Conservation (phyloP, 2,888 invertebrate species). For the Druceiella hillmani region DNA sequence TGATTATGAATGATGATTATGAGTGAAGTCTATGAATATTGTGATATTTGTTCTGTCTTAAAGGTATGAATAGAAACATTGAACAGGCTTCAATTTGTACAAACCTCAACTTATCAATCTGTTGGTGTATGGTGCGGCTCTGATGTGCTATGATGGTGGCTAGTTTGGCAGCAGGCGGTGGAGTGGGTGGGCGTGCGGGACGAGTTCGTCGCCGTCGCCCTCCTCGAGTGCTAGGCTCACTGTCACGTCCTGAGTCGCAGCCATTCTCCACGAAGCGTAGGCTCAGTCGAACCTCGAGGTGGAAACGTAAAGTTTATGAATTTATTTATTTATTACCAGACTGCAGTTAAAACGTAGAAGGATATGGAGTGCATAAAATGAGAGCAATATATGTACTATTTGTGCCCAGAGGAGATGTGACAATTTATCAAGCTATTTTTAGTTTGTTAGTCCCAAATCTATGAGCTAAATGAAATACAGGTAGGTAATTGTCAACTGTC, state of each 20-base stretch:
- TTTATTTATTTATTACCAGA: too few relatives aligned
- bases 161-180: slow-evolving; percentile 37
- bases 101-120: slow-evolving; percentile 45
- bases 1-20: too few relatives aligned
- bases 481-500: too few relatives aligned
- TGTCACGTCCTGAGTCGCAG: slow-evolving; percentile 48
- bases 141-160: slow-evolving; percentile 47
- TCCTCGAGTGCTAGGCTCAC: slow-evolving; percentile 39
- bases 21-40: too few relatives aligned
- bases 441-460: too few relatives aligned
- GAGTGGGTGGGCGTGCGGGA: slow-evolving; percentile 33
- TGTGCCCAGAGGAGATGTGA: too few relatives aligned
- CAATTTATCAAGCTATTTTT: too few relatives aligned
- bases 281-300: slow-evolving; percentile 39
- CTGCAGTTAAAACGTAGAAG: too few relatives aligned
- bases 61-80: neutral
- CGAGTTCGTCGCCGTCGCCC: slow-evolving; percentile 33
- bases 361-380: too few relatives aligned
- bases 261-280: slow-evolving; percentile 45
- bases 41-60: neutral
- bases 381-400: too few relatives aligned
- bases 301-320: neutral
- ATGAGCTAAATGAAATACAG: too few relatives aligned
- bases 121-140: slow-evolving; percentile 46
- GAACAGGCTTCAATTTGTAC: neutral